Evolutionary conservation across 2,113 vertebrate species (phyloP).

Genomic region (Jacana jacana): DNA sequence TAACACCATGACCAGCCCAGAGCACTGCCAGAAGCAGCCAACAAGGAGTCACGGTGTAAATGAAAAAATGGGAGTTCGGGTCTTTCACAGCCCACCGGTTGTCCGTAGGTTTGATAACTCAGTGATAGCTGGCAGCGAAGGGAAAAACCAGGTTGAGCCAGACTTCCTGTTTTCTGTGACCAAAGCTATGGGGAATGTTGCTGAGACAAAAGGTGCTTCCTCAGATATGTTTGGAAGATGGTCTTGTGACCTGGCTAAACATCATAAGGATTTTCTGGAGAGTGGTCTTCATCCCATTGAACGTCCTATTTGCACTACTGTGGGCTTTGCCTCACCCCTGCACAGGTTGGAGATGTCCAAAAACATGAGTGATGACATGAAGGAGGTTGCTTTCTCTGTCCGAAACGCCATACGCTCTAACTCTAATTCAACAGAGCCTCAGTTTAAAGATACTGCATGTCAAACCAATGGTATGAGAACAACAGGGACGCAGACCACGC

Average conservation of each 20-base stretch:
- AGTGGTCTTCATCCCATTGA: slow-evolving; percentile 72
- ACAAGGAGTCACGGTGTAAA: slow-evolving; percentile 67
- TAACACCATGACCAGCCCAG: slow-evolving; percentile 88
- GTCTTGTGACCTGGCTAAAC: slow-evolving; percentile 82
- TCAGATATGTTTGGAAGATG: slow-evolving; percentile 85
- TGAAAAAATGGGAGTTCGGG: slow-evolving; percentile 80
- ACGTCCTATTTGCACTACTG: slow-evolving; percentile 80
- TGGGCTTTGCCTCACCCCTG: slow-evolving; percentile 86
- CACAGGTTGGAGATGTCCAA: slow-evolving; percentile 87
- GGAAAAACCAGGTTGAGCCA: slow-evolving; percentile 67
- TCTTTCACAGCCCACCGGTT: slow-evolving; percentile 84
- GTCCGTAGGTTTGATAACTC: slow-evolving; percentile 72
- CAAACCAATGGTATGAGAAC: slow-evolving; percentile 92
- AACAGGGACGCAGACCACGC: slow-evolving; percentile 89
- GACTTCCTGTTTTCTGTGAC: slow-evolving; percentile 80
- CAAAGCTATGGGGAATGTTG: slow-evolving; percentile 73
- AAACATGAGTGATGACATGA: slow-evolving; percentile 98
- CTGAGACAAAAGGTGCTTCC: slow-evolving; percentile 71
- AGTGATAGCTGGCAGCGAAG: slow-evolving; percentile 41
- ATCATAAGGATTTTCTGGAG: slow-evolving; percentile 77
- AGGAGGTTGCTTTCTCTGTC: slow-evolving; percentile 94
- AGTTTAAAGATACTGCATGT: slow-evolving; percentile 86
- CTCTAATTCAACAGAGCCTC: slow-evolving; percentile 67
- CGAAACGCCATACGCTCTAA: slow-evolving; percentile 82
- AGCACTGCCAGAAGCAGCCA: slow-evolving; percentile 88